A percentile compares a stretch with the other conserved stretches of the same genome.
Conservation (phyloP, 2,797 vertebrate genomes). For the Ambastaia sidthimunki region DNA sequence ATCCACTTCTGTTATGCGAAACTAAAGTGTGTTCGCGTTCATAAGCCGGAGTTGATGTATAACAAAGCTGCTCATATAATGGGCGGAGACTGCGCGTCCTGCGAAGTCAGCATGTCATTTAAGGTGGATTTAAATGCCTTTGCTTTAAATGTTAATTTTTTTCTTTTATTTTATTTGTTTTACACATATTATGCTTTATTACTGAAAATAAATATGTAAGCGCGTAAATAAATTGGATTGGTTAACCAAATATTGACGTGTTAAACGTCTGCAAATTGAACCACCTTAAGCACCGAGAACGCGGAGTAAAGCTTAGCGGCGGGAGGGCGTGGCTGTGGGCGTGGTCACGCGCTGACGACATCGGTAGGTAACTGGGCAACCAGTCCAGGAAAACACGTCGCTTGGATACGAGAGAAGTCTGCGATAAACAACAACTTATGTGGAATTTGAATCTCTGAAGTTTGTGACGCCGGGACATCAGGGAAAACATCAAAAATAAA, state of each 20-base stretch:
- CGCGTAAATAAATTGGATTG: too few species aligned
- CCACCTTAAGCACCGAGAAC: slow-evolving; percentile 76
- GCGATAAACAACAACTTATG: slow-evolving; percentile 56
- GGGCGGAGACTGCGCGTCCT: slow-evolving; percentile 72
- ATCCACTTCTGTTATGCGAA: slow-evolving; percentile 34
- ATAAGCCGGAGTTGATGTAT: slow-evolving; percentile 49
- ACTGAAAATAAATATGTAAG: neutral
- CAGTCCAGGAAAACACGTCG: slow-evolving; percentile 73
- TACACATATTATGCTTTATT: too few species aligned
- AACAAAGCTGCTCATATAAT: slow-evolving; percentile 64
- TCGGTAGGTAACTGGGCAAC: slow-evolving; percentile 71
- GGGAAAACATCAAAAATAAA: neutral
- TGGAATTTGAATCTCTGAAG: slow-evolving; percentile 47
- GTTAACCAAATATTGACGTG: neutral
- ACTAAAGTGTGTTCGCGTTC: slow-evolving; percentile 29
- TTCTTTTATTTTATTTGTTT: neutral
- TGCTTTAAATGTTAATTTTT: neutral
- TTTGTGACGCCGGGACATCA: neutral
- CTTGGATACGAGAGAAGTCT: slow-evolving; percentile 69
- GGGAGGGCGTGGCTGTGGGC: slow-evolving; percentile 68
- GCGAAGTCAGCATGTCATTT: slow-evolving; percentile 78
- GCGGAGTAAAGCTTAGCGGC: slow-evolving; percentile 53
- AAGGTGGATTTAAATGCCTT: slow-evolving; percentile 68
- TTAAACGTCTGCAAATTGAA: accelerated
- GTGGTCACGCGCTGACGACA: slow-evolving; percentile 72